These are phyloP conservation scores for Halcyon senegalensis DNA, from an alignment of 2,113 vertebrate genomes.

Conservation along the genomic window DNA sequence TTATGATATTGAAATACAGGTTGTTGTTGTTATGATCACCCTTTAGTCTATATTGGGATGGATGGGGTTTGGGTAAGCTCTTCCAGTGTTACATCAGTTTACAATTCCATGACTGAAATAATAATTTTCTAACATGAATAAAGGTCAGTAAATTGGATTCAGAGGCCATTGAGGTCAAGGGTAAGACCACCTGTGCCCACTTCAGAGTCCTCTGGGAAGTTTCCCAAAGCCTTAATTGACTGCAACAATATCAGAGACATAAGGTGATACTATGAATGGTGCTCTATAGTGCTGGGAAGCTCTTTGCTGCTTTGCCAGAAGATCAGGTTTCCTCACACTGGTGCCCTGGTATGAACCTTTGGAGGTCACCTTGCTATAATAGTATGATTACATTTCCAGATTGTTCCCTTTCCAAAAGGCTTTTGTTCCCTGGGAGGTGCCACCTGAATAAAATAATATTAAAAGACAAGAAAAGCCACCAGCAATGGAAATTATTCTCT, in stretches of 20 bases:
- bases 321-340: conserved; percentile 43
- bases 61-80: not conserved
- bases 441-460: conserved; percentile 44
- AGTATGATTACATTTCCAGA: conserved; percentile 51
- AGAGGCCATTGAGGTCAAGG: not conserved
- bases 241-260: not conserved
- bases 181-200: not conserved
- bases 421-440: conserved; percentile 30
- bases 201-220: not conserved
- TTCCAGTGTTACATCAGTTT: not conserved
- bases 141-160: not conserved
- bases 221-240: not conserved
- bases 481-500: conserved; percentile 50
- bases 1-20: not conserved
- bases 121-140: not conserved
- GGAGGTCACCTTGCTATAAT: conserved; percentile 45
- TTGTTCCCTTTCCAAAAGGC: conserved; percentile 35
- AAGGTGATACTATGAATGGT: not conserved
- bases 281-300: not conserved
- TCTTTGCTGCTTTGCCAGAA: conserved; percentile 21
- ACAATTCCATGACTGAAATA: not conserved
- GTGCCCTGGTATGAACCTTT: not conserved
- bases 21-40: not conserved
- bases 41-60: not conserved
- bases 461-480: conserved; percentile 46